A percentile compares a stretch with the other conserved stretches of the same genome.
phyloP scores from a whole-genome alignment of 2,113 vertebrate genomes.

The Cromileptes altivelis region DNA sequence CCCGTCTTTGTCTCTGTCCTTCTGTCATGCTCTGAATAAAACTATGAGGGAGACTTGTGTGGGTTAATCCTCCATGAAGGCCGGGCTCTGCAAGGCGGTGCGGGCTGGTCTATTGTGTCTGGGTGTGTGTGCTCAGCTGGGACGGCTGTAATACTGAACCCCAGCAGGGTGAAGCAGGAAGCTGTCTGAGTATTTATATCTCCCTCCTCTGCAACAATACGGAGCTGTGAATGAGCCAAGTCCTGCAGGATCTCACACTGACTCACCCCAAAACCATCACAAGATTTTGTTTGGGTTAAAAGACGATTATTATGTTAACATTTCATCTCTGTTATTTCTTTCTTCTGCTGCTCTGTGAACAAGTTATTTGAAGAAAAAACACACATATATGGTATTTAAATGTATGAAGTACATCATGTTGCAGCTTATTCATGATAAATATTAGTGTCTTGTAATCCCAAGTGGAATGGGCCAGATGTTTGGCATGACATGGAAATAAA shows the following conservation, averaged over 20 bases:
- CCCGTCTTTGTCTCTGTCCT: not conserved
- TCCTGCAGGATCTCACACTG: slow-evolving; percentile 33
- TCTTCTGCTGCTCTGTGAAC: not conserved
- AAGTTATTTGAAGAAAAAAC: not conserved
- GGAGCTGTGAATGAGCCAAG: slow-evolving; percentile 31
- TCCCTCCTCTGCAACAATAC: slow-evolving; percentile 45
- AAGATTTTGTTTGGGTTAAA: not conserved
- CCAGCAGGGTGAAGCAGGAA: slow-evolving; percentile 68
- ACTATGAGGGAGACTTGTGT: slow-evolving; percentile 29
- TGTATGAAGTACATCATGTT: not conserved
- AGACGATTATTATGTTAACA: not conserved
- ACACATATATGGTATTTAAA: not conserved
- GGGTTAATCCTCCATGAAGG: slow-evolving; percentile 50
- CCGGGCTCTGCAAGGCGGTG: slow-evolving; percentile 8
- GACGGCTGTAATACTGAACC: slow-evolving; percentile 20
- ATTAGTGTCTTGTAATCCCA: not conserved
- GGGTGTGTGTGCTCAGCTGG: slow-evolving; percentile 67
- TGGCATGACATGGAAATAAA: not conserved
- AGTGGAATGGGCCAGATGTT: not conserved
- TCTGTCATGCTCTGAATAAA: slow-evolving; percentile 48
- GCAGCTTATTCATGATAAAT: too few species aligned
- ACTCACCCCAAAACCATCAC: slow-evolving; percentile 10
- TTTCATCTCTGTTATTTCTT: not conserved
- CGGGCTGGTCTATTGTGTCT: slow-evolving; percentile 52
- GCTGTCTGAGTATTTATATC: slow-evolving; percentile 62